These are phyloP conservation scores for Lepidotrigona ventralis DNA, from an alignment of 1,140 invertebrate species.

Conservation along the genomic window DNA sequence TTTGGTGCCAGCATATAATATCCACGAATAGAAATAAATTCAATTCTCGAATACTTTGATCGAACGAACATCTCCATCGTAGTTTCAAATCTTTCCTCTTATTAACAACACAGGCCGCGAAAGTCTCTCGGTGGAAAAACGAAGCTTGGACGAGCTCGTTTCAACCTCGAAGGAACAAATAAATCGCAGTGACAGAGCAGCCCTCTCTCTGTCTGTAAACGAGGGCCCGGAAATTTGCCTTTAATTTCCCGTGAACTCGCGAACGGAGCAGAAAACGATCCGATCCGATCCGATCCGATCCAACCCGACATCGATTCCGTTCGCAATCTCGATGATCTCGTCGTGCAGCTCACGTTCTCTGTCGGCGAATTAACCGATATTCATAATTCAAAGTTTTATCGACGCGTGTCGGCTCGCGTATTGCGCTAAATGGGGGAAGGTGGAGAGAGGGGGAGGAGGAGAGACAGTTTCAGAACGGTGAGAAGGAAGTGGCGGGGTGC, in stretches of 20 bases:
- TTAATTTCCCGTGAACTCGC: background rate
- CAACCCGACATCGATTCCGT: too few relatives aligned
- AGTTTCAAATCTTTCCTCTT: too few relatives aligned
- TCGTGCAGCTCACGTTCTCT: background rate
- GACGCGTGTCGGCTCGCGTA: constrained; percentile 49
- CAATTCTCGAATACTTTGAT: too few relatives aligned
- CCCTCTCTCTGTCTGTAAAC: background rate
- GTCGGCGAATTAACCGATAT: constrained; percentile 71
- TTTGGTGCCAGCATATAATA: too few relatives aligned
- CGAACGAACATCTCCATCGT: too few relatives aligned
- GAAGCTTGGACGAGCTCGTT: background rate
- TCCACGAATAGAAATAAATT: too few relatives aligned
- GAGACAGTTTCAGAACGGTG: constrained; percentile 66
- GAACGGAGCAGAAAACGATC: background rate
- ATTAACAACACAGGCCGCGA: background rate
- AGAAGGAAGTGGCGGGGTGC: constrained; percentile 47
- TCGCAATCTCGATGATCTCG: too few relatives aligned
- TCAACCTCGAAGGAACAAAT: background rate
- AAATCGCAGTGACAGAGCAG: background rate
- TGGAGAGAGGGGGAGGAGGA: constrained; percentile 56
- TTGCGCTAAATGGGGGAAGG: constrained; percentile 51
- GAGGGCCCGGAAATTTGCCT: background rate
- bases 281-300: too few relatives aligned
- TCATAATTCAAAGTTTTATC: constrained; percentile 76
- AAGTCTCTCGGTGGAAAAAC: background rate